phyloP scores from a whole-genome alignment of 2,888 invertebrate genomes.

The Chrysina gloriosa region DNA sequence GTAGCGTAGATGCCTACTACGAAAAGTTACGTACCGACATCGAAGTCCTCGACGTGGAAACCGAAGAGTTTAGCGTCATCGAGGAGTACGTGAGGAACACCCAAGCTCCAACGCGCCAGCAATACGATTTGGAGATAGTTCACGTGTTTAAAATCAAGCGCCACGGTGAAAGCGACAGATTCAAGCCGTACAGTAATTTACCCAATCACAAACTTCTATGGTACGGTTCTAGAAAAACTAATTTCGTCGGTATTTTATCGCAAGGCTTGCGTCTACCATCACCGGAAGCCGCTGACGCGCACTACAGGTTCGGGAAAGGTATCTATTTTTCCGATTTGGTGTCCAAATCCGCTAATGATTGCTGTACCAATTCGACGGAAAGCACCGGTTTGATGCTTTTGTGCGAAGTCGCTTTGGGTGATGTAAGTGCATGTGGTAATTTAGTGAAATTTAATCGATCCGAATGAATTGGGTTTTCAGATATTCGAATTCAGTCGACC shows the following conservation, averaged over 20 bases:
- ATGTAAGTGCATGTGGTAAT: slow-evolving; percentile 70
- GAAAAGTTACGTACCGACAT: slow-evolving; percentile 87
- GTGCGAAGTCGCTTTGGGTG: slow-evolving; percentile 95
- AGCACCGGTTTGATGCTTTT: slow-evolving; percentile 88
- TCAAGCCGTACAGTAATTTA: slow-evolving; percentile 86
- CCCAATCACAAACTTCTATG: slow-evolving; percentile 89
- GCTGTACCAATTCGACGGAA: slow-evolving; percentile 77
- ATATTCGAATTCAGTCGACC: slow-evolving; percentile 81
- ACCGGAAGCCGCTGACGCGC: slow-evolving; percentile 94
- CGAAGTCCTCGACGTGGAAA: slow-evolving; percentile 72
- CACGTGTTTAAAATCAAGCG: slow-evolving; percentile 80
- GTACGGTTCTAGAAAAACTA: slow-evolving; percentile 97
- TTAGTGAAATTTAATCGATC: not conserved
- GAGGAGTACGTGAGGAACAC: slow-evolving; percentile 88
- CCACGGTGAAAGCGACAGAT: slow-evolving; percentile 82
- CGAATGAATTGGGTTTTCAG: slow-evolving; percentile 50
- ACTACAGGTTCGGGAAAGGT: slow-evolving; percentile 99
- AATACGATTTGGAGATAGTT: slow-evolving; percentile 76
- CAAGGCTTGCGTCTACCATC: slow-evolving; percentile 96
- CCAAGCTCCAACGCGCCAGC: slow-evolving; percentile 89
- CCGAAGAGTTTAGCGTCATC: slow-evolving; percentile 81
- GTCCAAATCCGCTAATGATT: slow-evolving; percentile 97
- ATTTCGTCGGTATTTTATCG: slow-evolving; percentile 94
- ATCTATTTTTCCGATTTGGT: slow-evolving; percentile 99
- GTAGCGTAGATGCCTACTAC: slow-evolving; percentile 83